These are phyloP conservation scores for Coelopa frigida DNA, from an alignment of 1,140 invertebrate species.

Conservation along the genomic window DNA sequence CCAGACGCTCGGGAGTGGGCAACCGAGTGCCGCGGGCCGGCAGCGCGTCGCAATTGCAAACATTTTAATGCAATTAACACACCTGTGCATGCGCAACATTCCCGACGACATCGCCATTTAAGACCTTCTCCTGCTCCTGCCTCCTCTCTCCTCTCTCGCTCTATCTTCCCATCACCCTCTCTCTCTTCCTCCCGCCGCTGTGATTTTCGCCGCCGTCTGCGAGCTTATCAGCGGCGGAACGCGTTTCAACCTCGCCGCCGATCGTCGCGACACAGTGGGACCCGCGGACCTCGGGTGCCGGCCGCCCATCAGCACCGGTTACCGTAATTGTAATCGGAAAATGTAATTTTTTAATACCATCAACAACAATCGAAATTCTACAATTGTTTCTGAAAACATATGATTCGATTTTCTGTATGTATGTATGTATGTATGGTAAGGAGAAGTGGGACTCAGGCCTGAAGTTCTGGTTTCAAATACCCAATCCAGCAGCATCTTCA, in stretches of 20 bases:
- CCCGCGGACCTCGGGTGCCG: neutral
- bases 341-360: no score
- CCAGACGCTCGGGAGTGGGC: no score
- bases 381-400: neutral
- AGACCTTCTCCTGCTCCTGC: neutral
- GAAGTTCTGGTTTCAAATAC: no score
- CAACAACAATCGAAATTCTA: no score
- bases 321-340: no score
- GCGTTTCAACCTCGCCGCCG: neutral
- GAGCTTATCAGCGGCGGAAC: neutral
- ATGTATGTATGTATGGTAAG: neutral
- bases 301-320: neutral
- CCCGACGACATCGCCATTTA: neutral
- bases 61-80: slow-evolving; percentile 7
- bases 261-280: neutral
- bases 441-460: no score
- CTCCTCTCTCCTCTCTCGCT: no score
- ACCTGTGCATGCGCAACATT: neutral
- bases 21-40: no score
- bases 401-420: neutral
- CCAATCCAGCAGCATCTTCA: no score
- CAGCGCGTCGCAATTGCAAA: slow-evolving; percentile 8
- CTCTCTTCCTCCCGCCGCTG: no score
- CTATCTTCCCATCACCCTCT: no score
- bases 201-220: no score